These are phyloP conservation scores for Siniperca obscura DNA, from an alignment of 2,797 vertebrate species.

Conservation along the genomic window DNA sequence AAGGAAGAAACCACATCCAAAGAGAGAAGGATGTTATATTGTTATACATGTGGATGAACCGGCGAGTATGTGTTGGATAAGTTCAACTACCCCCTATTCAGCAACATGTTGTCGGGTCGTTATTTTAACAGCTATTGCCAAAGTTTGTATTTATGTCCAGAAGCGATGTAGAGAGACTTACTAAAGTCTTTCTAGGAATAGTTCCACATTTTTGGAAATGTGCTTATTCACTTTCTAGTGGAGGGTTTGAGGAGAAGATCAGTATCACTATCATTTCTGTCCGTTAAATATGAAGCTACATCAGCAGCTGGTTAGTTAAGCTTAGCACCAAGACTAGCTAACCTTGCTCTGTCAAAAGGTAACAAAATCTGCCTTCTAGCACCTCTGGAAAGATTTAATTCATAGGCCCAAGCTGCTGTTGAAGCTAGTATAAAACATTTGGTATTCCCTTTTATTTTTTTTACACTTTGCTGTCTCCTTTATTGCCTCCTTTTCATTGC, in stretches of 20 bases:
- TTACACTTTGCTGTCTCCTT: no score
- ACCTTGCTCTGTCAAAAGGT: background rate
- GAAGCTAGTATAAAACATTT: background rate
- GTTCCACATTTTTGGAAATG: background rate
- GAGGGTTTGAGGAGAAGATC: background rate
- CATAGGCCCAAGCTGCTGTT: background rate
- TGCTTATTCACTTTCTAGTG: background rate
- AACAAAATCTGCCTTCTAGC: background rate
- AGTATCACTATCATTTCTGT: background rate
- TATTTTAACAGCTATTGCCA: background rate
- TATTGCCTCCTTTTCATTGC: background rate
- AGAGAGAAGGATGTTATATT: background rate
- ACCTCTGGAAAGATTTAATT: background rate
- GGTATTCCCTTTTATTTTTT: no score
- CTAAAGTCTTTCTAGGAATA: background rate
- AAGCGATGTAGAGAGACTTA: background rate
- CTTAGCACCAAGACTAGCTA: background rate
- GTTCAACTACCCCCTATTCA: background rate
- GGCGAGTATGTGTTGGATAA: background rate
- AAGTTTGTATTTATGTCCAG: background rate
- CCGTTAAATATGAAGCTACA: background rate
- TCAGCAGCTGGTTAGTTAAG: background rate
- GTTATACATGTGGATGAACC: background rate
- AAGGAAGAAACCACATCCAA: slow-evolving; percentile 66
- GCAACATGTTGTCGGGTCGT: background rate